A percentile compares a stretch with the other conserved stretches of the same genome.
phyloP scores from a whole-genome alignment of 2,113 vertebrate species.

The Aldabrachelys gigantea region DNA sequence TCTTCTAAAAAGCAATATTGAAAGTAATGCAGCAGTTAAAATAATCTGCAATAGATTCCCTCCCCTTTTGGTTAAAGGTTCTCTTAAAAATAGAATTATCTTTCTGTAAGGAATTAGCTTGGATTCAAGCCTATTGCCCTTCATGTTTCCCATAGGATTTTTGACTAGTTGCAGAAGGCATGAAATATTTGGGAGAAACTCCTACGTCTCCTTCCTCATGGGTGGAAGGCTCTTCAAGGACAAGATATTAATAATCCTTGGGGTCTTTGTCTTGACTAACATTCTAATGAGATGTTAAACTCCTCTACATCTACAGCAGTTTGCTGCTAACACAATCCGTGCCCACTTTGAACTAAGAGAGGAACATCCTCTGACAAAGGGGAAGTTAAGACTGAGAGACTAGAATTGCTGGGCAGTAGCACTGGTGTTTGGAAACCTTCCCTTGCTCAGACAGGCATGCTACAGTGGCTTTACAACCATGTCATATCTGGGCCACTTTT shows the following conservation, averaged over 20 bases:
- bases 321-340: not conserved
- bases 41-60: not conserved
- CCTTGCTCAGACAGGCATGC: not conserved
- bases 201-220: not conserved
- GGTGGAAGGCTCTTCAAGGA: not conserved
- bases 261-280: too few relatives aligned
- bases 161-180: not conserved
- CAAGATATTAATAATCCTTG: not conserved
- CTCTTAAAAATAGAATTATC: not conserved
- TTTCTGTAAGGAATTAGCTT: not conserved
- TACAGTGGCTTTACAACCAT: not conserved
- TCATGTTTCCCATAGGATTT: not conserved
- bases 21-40: not conserved
- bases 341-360: not conserved
- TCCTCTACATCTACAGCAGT: not conserved
- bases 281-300: not conserved
- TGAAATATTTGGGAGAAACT: not conserved
- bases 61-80: not conserved
- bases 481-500: not conserved
- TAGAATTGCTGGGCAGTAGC: not conserved
- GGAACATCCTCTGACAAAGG: not conserved
- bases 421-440: not conserved
- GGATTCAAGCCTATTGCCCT: not conserved
- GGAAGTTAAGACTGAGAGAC: not conserved
- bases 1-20: not conserved